Percentiles rank a stretch among this genome's conserved stretches.
Evolutionary conservation across 2,797 vertebrate genomes (phyloP).

Genomic region (Dendrocincla fuliginosa): DNA sequence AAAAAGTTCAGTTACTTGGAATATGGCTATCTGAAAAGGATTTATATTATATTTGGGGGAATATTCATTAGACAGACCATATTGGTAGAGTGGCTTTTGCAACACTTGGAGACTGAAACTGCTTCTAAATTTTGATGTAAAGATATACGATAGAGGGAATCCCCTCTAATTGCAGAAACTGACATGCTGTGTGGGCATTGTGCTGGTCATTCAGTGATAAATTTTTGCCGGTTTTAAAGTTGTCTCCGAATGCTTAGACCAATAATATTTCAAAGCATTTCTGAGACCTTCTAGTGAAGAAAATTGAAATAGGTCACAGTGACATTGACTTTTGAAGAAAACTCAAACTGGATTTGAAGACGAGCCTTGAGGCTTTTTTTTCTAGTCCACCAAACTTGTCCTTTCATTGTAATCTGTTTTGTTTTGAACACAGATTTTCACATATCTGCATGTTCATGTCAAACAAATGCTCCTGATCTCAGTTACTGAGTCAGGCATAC

Average conservation of each 20-base stretch:
- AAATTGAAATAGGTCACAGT: conserved; percentile 4
- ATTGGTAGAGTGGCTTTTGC: not conserved
- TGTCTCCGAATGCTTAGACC: not conserved
- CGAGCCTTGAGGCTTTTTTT: conserved; percentile 1
- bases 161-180: not conserved
- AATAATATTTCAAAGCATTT: conserved; percentile 2
- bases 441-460: not conserved
- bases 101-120: not conserved
- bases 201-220: not conserved
- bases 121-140: not conserved
- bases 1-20: not conserved
- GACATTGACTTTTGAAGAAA: conserved; percentile 51
- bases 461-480: not conserved
- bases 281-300: not conserved
- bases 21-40: not conserved
- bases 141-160: not conserved
- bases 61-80: not conserved
- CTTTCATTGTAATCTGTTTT: not conserved
- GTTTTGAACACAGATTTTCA: conserved; percentile 6
- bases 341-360: conserved; percentile 17
- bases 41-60: rapidly evolving
- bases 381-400: conserved; percentile 22
- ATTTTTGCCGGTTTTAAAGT: not conserved
- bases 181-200: not conserved
- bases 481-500: not conserved